Conservation (phyloP, 2,113 vertebrate genomes). For the Vulpes vulpes region DNA sequence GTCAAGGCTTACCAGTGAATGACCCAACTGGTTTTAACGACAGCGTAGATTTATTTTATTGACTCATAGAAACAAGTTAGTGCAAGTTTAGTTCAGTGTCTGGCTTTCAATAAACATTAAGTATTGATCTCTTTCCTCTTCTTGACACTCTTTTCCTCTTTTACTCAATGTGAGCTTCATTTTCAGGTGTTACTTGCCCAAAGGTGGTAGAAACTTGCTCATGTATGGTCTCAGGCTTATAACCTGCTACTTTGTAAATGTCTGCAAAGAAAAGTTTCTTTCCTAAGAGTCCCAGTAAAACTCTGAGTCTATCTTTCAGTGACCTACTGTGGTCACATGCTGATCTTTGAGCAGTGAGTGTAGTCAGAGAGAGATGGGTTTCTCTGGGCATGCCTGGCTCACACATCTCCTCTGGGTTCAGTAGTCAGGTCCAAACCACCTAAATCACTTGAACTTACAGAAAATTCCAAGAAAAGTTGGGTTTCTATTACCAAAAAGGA, state of each 20-base stretch:
- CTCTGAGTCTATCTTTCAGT: not conserved
- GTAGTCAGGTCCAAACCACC: not conserved
- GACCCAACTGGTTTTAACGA: not conserved
- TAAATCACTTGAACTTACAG: not conserved
- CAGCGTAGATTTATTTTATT: not conserved
- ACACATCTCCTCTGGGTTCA: not conserved
- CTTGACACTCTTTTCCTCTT: not conserved
- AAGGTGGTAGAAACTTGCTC: not conserved
- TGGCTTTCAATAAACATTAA: not conserved
- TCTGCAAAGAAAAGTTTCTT: not conserved
- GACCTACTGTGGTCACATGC: not conserved
- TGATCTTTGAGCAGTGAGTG: not conserved
- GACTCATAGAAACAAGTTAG: not conserved
- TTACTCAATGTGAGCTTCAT: not conserved
- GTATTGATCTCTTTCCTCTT: not conserved
- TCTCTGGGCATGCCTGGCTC: not conserved
- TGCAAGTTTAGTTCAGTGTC: not conserved
- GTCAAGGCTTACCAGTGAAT: not conserved
- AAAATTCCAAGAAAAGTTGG: not conserved
- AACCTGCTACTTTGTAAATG: not conserved
- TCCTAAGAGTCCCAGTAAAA: not conserved
- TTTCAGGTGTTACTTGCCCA: not conserved
- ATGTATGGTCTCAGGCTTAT: not conserved
- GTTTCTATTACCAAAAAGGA: not conserved
- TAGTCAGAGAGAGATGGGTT: not conserved